Base-by-base conservation (phyloP, 2,113 vertebrate genomes). In the Burhinus oedicnemus region DNA sequence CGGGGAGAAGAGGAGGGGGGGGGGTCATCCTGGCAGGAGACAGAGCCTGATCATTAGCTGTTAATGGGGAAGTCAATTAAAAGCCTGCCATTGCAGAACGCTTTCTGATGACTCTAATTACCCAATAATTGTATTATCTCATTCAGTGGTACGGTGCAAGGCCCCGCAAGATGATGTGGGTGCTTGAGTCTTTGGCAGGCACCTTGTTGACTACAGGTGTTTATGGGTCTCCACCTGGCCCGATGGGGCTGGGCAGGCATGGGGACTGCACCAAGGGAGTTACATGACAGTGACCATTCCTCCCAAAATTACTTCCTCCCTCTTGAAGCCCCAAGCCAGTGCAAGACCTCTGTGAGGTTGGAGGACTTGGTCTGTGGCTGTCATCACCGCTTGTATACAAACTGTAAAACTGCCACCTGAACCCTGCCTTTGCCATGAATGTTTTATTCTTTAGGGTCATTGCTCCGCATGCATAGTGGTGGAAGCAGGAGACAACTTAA, bases 41-140 rank as follows among this genome's bases (percentile, higher is more conserved):
- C 72, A 90, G 82, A 97, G 72, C 58, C 45, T 66, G 62, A 96
- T 98, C 91, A 93, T 97, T 97, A 97, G 65, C 92, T 22, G 64
- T 92, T 98, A 97, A 97, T 95, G 85, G 94, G 77, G 52, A 95
- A 97, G 94, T 96, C 96, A 97, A 97, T 98, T 98, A 98, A 96
- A 96, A 92, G 90, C 45, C 52, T 94, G 95, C 91, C 86, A 95
- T 88, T 94, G 91, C 96, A 95, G 96, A 97, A 97, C 4, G 29
- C 91, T 93, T 96, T 95, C 94, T 96, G 96, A 98, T 97, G 42
- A 78, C 91, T 92, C 95, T 96, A 95, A 98, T 98, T 97, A 97
- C 72, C 91, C 87, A 94, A 60, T 97, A 95, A 96, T 95, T 96
- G 91, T 93, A 90, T 97, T 97, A 92, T 94, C 95, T 86, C 77